phyloP scores from a whole-genome alignment of 2,888 invertebrate species.

The Drosophila tripunctata region DNA sequence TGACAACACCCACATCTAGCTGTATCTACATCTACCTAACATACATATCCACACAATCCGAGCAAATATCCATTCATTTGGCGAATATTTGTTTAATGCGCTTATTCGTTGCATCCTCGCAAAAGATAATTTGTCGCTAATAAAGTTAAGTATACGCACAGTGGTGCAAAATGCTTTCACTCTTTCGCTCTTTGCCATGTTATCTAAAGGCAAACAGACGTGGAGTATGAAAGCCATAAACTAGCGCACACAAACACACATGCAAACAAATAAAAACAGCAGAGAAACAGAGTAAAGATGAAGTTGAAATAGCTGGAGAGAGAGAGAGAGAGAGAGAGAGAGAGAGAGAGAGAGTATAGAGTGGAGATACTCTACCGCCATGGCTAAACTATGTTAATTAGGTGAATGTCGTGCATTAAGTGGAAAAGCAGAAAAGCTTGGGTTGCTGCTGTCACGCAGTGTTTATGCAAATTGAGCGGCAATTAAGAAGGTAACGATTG shows the following conservation, averaged over 20 bases:
- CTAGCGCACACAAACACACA: conserved; percentile 39
- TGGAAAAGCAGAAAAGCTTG: conserved; percentile 22
- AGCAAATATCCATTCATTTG: conserved; percentile 8
- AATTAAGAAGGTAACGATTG: conserved; percentile 46
- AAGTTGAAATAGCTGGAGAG: not conserved
- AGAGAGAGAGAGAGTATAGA: not conserved
- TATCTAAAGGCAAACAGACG: conserved; percentile 74
- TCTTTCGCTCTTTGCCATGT: conserved; percentile 33
- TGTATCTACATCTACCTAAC: conserved; percentile 3
- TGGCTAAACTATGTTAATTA: conserved; percentile 68
- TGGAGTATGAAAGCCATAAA: conserved; percentile 52
- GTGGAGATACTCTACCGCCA: conserved; percentile 33
- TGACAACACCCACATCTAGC: conserved; percentile 16
- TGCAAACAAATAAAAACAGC: conserved; percentile 35
- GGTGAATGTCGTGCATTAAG: conserved; percentile 68
- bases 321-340: not conserved
- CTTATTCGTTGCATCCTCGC: conserved; percentile 54
- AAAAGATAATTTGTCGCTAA: conserved; percentile 68
- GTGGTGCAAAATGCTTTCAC: conserved; percentile 37
- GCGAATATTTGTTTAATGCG: conserved; percentile 44
- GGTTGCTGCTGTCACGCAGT: conserved; percentile 37
- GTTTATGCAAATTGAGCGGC: conserved; percentile 75
- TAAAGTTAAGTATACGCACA: conserved; percentile 75
- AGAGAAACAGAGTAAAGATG: not conserved
- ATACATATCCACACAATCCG: conserved; percentile 2